These are phyloP conservation scores for Temnopleurus reevesii DNA, from an alignment of 53 echinoderm and acorn worm species.

Conservation along the genomic window DNA sequence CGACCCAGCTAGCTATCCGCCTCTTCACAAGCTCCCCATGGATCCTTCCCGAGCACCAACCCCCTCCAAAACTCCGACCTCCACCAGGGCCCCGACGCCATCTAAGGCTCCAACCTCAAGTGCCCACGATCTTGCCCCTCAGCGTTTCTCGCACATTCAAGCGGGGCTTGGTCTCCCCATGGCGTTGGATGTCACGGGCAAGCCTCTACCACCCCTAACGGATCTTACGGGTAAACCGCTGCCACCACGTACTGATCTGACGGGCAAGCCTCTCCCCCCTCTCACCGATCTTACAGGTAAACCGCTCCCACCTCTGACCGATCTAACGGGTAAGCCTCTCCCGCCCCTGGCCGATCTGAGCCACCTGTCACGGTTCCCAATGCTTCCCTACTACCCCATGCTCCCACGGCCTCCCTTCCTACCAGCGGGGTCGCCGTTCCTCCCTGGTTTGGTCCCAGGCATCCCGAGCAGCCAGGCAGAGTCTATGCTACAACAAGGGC, in stretches of 20 bases:
- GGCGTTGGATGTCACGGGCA: slow-evolving; percentile 25
- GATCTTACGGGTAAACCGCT: no score
- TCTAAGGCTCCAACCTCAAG: slow-evolving; percentile 14
- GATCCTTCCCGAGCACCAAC: slow-evolving; percentile 59
- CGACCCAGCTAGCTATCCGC: slow-evolving; percentile 50
- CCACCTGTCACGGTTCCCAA: slow-evolving; percentile 57
- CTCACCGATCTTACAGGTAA: no score
- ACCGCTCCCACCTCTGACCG: slow-evolving; percentile 30
- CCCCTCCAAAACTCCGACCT: slow-evolving; percentile 35
- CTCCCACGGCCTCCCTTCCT: slow-evolving; percentile 63
- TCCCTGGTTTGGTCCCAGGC: slow-evolving; percentile 53
- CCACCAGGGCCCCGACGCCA: slow-evolving; percentile 39
- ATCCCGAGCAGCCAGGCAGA: slow-evolving; percentile 51
- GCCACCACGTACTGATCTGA: slow-evolving; percentile 18
- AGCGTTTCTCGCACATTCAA: slow-evolving; percentile 56
- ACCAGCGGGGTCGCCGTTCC: slow-evolving; percentile 60
- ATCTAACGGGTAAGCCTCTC: slow-evolving; percentile 57
- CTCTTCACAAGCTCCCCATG: slow-evolving; percentile 36
- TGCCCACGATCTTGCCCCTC: slow-evolving; percentile 62
- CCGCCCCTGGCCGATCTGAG: slow-evolving; percentile 57
- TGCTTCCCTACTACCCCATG: slow-evolving; percentile 58
- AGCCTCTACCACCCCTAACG: slow-evolving; percentile 61
- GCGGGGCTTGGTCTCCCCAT: slow-evolving; percentile 10
- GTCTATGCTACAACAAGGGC: slow-evolving; percentile 23
- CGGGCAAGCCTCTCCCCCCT: slow-evolving; percentile 57